Percentiles rank a stretch among this genome's conserved stretches.
These are phyloP conservation scores for Poecilia gillii DNA, from an alignment of 2,797 vertebrate species.

Conservation along the genomic window DNA sequence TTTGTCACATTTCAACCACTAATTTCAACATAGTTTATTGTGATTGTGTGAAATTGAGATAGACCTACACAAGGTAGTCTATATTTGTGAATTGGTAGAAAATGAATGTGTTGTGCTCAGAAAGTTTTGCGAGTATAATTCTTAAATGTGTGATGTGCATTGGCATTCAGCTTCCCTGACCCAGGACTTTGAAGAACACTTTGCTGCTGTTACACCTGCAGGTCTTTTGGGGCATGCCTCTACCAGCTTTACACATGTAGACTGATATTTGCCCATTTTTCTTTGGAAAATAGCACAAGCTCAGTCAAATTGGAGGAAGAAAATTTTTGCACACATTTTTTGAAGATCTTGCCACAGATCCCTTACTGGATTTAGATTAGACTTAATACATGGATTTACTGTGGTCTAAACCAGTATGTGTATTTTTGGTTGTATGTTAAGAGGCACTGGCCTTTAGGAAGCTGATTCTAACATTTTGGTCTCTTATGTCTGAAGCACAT, in stretches of 20 bases:
- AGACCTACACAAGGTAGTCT: background rate
- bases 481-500: background rate
- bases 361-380: background rate
- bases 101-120: background rate
- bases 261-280: background rate
- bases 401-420: background rate
- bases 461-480: background rate
- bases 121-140: background rate
- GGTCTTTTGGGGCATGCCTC: background rate
- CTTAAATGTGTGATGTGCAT: background rate
- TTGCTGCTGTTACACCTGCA: background rate
- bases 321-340: background rate
- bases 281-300: background rate
- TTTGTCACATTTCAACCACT: background rate
- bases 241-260: background rate
- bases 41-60: background rate
- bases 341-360: background rate
- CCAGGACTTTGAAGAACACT: background rate
- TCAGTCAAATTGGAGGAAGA: background rate
- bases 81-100: background rate
- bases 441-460: background rate
- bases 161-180: background rate
- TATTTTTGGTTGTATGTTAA: background rate
- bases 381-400: background rate
- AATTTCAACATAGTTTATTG: background rate